Conservation (phyloP, 2,888 invertebrate species). For the Argyra leucocephala region DNA sequence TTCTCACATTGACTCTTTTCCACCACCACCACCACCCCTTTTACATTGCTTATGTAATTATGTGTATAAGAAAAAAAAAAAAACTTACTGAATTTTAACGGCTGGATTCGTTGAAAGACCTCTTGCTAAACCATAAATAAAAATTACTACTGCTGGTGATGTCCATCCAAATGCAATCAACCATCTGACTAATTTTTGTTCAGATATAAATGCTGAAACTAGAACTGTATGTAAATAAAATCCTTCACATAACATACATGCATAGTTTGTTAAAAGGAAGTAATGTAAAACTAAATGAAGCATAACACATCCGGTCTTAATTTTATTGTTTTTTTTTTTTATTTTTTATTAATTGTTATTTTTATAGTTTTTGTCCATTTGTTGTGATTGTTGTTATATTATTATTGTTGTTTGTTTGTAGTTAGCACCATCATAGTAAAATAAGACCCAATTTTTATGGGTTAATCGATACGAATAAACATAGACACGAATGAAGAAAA, state of each 20-base stretch:
- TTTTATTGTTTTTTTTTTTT: slow-evolving; percentile 1
- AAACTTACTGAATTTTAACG: slow-evolving; percentile 52
- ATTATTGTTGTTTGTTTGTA: neutral
- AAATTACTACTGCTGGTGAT: slow-evolving; percentile 58
- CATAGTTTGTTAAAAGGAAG: slow-evolving; percentile 83
- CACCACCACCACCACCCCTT: too few relatives aligned
- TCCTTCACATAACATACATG: slow-evolving; percentile 95
- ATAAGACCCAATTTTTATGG: neutral
- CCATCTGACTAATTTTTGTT: slow-evolving; percentile 72
- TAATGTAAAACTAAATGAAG: slow-evolving; percentile 77
- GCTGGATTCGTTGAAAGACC: slow-evolving; percentile 45
- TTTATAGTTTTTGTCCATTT: neutral
- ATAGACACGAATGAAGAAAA: neutral
- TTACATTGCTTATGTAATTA: too few relatives aligned
- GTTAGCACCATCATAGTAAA: neutral
- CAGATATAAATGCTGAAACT: slow-evolving; percentile 82
- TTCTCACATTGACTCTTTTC: too few relatives aligned
- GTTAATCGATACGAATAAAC: slow-evolving; percentile 29
- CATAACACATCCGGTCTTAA: slow-evolving; percentile 67
- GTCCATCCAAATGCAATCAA: slow-evolving; percentile 80
- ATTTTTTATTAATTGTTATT: neutral
- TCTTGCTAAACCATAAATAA: slow-evolving; percentile 59
- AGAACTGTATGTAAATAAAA: slow-evolving; percentile 88
- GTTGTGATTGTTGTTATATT: neutral
- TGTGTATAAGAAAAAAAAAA: too few relatives aligned